Percentiles rank a stretch among this genome's conserved stretches.
These are phyloP conservation scores for Patiria miniata DNA, from an alignment of 35 echinoderm and acorn worm species.

Conservation along the genomic window DNA sequence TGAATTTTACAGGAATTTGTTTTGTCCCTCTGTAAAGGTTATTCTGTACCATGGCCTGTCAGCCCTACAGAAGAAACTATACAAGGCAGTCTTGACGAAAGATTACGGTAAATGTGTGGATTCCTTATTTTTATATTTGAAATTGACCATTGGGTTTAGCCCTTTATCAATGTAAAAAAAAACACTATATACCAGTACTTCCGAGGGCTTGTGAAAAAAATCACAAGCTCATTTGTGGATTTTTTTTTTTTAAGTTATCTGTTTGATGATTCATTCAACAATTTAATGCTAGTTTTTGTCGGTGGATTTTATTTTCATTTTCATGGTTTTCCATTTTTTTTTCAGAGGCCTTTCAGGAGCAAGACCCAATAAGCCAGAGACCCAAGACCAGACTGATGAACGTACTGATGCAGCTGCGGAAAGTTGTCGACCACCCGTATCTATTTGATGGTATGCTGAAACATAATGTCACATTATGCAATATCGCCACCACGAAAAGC, in stretches of 20 bases:
- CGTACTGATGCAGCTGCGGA: slow-evolving; percentile 85
- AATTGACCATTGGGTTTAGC: too few relatives aligned
- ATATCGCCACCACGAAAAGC: too few relatives aligned
- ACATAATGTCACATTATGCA: too few relatives aligned
- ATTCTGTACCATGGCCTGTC: slow-evolving; percentile 87
- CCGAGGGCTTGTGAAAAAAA: too few relatives aligned
- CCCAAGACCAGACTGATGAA: slow-evolving; percentile 91
- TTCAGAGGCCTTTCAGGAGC: slow-evolving; percentile 63
- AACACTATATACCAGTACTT: too few relatives aligned
- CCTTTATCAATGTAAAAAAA: too few relatives aligned
- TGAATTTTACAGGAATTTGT: background rate
- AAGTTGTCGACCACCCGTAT: slow-evolving; percentile 97
- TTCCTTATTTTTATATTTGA: too few relatives aligned
- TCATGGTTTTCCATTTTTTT: background rate
- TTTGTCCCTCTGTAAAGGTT: slow-evolving; percentile 29
- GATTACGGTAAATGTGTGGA: slow-evolving; percentile 64
- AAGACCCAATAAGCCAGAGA: background rate
- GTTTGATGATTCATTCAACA: too few relatives aligned
- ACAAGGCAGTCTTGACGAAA: slow-evolving; percentile 91
- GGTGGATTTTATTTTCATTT: background rate
- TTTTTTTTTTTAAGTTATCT: too few relatives aligned
- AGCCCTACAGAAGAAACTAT: slow-evolving; percentile 88
- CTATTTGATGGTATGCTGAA: slow-evolving; percentile 85
- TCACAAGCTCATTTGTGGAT: too few relatives aligned
- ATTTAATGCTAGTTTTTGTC: background rate